Percentiles rank a stretch among this genome's conserved stretches.
phyloP scores from a whole-genome alignment of 2,797 vertebrate species.

The Artibeus lituratus region DNA sequence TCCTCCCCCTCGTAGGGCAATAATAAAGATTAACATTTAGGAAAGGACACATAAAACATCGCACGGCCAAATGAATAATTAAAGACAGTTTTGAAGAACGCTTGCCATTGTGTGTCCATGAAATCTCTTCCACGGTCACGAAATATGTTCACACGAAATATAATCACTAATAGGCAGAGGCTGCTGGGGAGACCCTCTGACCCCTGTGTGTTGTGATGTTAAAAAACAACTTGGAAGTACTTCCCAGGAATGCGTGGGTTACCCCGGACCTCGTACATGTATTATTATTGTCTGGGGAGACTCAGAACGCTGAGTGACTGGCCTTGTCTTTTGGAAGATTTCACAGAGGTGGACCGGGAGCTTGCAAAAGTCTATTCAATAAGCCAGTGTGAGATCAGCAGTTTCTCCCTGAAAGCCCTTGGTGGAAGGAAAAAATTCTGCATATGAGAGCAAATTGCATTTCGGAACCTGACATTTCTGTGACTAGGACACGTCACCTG shows the following conservation, averaged over 20 bases:
- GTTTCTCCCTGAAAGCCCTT: constrained; percentile 43
- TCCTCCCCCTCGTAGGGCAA: constrained; percentile 65
- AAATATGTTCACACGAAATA: constrained; percentile 80
- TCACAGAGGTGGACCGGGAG: not conserved
- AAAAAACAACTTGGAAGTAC: constrained; percentile 51
- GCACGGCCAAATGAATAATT: constrained; percentile 85
- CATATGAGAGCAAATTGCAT: constrained; percentile 54
- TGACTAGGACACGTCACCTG: not conserved
- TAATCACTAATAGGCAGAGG: constrained; percentile 77
- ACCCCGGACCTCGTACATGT: not conserved
- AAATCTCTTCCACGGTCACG: constrained; percentile 74
- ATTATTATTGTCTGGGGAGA: not conserved
- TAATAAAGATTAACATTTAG: constrained; percentile 87
- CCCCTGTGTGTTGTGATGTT: constrained; percentile 72
- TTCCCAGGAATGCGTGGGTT: not conserved
- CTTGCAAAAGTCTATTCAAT: not conserved
- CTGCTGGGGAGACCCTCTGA: constrained; percentile 72
- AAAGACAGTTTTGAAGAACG: constrained; percentile 83
- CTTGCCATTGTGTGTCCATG: constrained; percentile 76
- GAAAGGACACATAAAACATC: constrained; percentile 85
- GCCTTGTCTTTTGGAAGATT: constrained; percentile 27
- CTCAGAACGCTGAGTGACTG: rapidly evolving
- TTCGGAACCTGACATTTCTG: constrained; percentile 29
- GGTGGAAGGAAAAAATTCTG: constrained; percentile 64
- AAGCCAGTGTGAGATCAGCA: constrained; percentile 45